phyloP scores from a whole-genome alignment of 2,888 invertebrate genomes.

The Chouioia cunea region DNA sequence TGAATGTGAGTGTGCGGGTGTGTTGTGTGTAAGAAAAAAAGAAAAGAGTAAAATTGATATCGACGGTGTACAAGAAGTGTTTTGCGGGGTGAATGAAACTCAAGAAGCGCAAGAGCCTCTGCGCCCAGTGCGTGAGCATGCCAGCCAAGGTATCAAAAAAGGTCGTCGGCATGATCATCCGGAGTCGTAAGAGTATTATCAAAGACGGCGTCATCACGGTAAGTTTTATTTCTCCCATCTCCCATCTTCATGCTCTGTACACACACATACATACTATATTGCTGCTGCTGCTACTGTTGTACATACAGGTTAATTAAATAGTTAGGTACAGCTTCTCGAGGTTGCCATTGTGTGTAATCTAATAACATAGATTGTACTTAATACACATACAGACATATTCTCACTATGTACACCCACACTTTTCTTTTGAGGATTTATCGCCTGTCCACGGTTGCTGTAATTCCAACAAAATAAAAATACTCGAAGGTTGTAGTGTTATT shows the following conservation, averaged over 20 bases:
- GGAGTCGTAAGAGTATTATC: constrained; percentile 87
- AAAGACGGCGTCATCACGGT: constrained; percentile 92
- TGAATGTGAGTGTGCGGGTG: constrained; percentile 2
- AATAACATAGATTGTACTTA: too few species aligned
- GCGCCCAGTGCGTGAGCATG: constrained; percentile 70
- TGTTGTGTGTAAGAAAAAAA: constrained; percentile 7
- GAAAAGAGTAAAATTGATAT: constrained; percentile 8
- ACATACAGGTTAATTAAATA: too few species aligned
- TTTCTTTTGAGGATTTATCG: too few species aligned
- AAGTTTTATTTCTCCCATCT: constrained; percentile 53
- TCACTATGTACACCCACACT: too few species aligned
- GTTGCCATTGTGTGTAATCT: too few species aligned
- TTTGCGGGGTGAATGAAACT: constrained; percentile 62
- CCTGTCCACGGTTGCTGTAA: too few species aligned
- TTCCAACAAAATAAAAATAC: too few species aligned
- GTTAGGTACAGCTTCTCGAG: too few species aligned
- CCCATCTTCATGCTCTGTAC: neutral
- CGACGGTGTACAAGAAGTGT: constrained; percentile 2
- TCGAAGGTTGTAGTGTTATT: too few species aligned
- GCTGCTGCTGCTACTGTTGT: too few species aligned
- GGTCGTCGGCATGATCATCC: constrained; percentile 88
- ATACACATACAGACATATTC: too few species aligned
- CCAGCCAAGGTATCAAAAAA: constrained; percentile 85
- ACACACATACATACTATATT: neutral
- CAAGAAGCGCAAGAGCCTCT: constrained; percentile 67